Conservation (phyloP, 2,888 invertebrate genomes). For the Lymantria monacha region DNA sequence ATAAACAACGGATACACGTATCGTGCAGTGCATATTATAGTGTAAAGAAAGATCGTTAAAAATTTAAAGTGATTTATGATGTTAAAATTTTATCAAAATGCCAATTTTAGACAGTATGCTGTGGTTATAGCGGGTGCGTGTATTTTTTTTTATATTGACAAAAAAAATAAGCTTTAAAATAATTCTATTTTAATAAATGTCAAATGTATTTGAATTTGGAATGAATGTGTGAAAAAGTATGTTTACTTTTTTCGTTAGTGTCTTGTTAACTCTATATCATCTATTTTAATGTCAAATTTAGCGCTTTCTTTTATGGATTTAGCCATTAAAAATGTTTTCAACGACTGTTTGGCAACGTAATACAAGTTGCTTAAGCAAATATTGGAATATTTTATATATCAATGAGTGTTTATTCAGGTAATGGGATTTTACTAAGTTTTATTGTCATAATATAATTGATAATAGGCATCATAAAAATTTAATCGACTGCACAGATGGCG, state of each 20-base stretch:
- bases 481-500: too few species aligned
- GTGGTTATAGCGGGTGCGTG: slow-evolving; percentile 5
- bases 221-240: not conserved
- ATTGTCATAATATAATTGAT: too few species aligned
- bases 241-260: not conserved
- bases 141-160: not conserved
- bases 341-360: too few species aligned
- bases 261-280: not conserved
- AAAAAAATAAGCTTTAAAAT: too few species aligned
- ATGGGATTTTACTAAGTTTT: too few species aligned
- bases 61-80: slow-evolving; percentile 1
- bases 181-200: not conserved
- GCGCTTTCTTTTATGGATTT: too few species aligned
- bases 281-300: too few species aligned
- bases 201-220: not conserved
- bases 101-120: slow-evolving; percentile 4
- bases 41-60: not conserved
- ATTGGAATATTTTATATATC: too few species aligned
- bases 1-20: not conserved
- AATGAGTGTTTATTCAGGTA: too few species aligned
- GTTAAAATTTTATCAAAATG: not conserved
- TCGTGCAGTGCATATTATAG: not conserved
- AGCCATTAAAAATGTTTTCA: too few species aligned
- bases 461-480: too few species aligned
- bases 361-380: too few species aligned